Conservation (phyloP, 2,113 vertebrate genomes). For the Epinephelus cyanopodus region DNA sequence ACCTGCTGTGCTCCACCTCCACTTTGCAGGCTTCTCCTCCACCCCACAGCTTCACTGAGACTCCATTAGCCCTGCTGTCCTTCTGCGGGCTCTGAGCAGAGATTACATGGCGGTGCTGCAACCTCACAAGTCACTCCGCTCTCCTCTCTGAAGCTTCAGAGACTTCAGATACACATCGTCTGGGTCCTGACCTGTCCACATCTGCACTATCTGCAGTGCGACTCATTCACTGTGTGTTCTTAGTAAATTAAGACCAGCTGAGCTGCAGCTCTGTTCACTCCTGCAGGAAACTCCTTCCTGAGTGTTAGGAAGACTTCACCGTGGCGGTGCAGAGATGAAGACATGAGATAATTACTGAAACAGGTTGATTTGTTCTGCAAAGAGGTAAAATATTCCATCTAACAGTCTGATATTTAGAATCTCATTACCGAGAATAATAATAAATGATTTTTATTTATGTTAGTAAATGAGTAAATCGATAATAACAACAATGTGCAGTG, state of each 20-base stretch:
- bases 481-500: too few species aligned
- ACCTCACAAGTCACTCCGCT: constrained; percentile 13
- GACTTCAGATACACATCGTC: constrained; percentile 45
- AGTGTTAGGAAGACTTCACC: background rate
- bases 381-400: too few species aligned
- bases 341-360: too few species aligned
- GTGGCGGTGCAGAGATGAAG: background rate
- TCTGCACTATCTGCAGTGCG: background rate
- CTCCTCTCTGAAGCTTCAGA: constrained; percentile 7
- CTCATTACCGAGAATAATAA: too few species aligned
- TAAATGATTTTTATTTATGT: too few species aligned
- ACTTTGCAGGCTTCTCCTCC: background rate
- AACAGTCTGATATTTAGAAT: too few species aligned
- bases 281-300: background rate
- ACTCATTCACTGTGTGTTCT: background rate
- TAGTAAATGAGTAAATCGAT: too few species aligned
- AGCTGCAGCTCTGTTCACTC: background rate
- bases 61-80: constrained; percentile 58
- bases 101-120: constrained; percentile 21
- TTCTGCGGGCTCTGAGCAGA: constrained; percentile 44
- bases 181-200: constrained; percentile 23
- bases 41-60: constrained; percentile 27
- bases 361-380: too few species aligned
- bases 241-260: constrained; percentile 14
- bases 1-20: background rate